phyloP scores from a whole-genome alignment of 2,888 invertebrate species.

The Phrixothrix hirtus region DNA sequence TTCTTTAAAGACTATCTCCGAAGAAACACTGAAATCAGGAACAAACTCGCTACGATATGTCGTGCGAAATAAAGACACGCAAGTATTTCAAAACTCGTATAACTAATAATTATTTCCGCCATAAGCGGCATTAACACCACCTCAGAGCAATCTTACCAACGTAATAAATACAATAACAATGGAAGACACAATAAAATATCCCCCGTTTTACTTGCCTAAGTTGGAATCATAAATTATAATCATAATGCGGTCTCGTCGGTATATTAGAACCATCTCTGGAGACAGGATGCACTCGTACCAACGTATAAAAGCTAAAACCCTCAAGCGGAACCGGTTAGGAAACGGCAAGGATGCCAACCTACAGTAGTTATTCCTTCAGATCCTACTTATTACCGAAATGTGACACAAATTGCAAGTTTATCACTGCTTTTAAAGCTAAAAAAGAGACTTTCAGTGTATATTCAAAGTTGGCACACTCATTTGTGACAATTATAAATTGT shows the following conservation, averaged over 20 bases:
- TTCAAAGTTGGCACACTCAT: slow-evolving; percentile 12
- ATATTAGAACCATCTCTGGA: slow-evolving; percentile 36
- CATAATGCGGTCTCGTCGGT: slow-evolving; percentile 36
- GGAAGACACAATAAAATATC: slow-evolving; percentile 34
- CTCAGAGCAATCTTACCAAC: slow-evolving; percentile 32
- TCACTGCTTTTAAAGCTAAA: slow-evolving; percentile 26
- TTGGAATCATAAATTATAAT: slow-evolving; percentile 35
- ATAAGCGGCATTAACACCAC: slow-evolving; percentile 29
- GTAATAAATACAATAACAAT: slow-evolving; percentile 35
- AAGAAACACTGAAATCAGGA: slow-evolving; percentile 12
- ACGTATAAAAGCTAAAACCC: slow-evolving; percentile 33
- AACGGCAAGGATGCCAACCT: slow-evolving; percentile 31
- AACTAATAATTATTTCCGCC: slow-evolving; percentile 41
- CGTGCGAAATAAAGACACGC: slow-evolving; percentile 24
- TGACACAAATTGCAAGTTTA: slow-evolving; percentile 33
- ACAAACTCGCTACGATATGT: slow-evolving; percentile 15
- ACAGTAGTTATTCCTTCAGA: slow-evolving; percentile 30
- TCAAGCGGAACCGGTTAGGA: slow-evolving; percentile 34
- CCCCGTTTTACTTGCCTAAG: slow-evolving; percentile 34
- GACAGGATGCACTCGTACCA: slow-evolving; percentile 35
- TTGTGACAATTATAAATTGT: slow-evolving; percentile 17
- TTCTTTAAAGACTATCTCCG: slow-evolving; percentile 4
- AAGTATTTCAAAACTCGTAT: slow-evolving; percentile 36
- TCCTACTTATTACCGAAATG: slow-evolving; percentile 32
- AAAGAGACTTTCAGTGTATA: slow-evolving; percentile 12